These are phyloP conservation scores for Carduelis carduelis DNA, from an alignment of 2,797 vertebrate species.

Conservation along the genomic window DNA sequence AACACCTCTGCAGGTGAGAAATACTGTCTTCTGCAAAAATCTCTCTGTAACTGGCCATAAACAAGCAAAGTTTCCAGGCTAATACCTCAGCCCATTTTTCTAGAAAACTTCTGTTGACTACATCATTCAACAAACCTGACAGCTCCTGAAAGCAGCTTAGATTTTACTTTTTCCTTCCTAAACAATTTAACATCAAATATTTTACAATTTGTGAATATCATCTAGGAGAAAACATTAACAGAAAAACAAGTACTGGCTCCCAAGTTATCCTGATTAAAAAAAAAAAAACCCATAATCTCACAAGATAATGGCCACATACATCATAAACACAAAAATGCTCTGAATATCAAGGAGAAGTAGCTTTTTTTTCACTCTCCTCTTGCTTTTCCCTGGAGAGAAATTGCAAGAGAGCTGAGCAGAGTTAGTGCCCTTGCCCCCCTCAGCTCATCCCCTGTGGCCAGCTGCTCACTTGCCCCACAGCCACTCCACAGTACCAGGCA, in stretches of 20 bases:
- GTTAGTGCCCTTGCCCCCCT: not conserved
- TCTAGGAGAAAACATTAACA: not conserved
- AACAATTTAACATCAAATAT: not conserved
- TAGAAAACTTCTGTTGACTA: not conserved
- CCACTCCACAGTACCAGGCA: not conserved
- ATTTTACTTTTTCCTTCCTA: not conserved
- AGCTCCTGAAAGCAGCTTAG: not conserved
- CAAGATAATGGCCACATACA: rapidly evolving
- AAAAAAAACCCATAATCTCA: not conserved
- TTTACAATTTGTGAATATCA: not conserved
- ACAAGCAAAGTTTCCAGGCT: not conserved
- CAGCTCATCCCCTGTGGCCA: not conserved
- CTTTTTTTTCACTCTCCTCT: not conserved
- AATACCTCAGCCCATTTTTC: not conserved
- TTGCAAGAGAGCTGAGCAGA: not conserved
- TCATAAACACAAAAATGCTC: not conserved
- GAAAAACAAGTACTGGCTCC: not conserved
- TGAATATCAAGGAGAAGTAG: not conserved
- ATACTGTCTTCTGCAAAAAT: not conserved
- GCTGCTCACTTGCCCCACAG: not conserved
- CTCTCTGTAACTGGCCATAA: not conserved
- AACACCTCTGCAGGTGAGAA: not conserved
- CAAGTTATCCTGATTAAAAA: not conserved
- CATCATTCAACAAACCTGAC: not conserved
- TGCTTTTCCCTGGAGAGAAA: not conserved